Base-by-base conservation (phyloP, 2,113 vertebrate genomes). In the Lontra canadensis region DNA sequence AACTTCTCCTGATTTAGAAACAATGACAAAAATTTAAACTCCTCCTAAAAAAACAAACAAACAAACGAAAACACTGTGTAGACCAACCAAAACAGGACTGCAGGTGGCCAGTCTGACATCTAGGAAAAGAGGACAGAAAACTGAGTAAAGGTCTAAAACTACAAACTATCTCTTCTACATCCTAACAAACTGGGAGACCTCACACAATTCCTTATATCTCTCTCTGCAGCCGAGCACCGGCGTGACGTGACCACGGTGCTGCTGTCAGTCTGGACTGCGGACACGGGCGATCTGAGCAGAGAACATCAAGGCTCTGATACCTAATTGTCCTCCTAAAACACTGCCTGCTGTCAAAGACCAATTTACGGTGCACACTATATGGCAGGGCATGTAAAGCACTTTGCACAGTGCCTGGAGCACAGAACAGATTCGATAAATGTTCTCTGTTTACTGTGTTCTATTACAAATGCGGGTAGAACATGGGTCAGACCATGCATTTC, bases 41-140 rank as follows among this genome's bases (percentile, higher is more conserved):
- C 61, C 21, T 87, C 20, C 79, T 73, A 26, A 52, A 13, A 90
- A 95, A 29, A 57, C 55, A 67, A 34, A 34, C 61, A 14, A 67
- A 67, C 29, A 67, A 67, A n/a, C 5, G 17, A 71, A 44, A 47
- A 47, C 42, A 85, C 31, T 7, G 15, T 36, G 47, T 59, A 55
- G 36, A 81, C 61, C 57, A 94, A 89, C 61, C 69, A 69, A 83
- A 96, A 63, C 15, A 23, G 65, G 47, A 79, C 71, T 65, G 71
- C n/a, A 15, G 18, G 89, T 82, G 36, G 55, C 69, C 79, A 84
- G 65, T 61, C 11, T 36, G 69, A 73, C 90, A 93, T 34, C 31
- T 81, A 74, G 61, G 78, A 57, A 57, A 65, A 96, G 65, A 96
- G 76, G 87, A 76, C 5, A 87, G 80, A 90, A 94, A 85, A 63